These are phyloP conservation scores for Nomada goodeniana DNA, from an alignment of 2,888 invertebrate species.

Conservation along the genomic window DNA sequence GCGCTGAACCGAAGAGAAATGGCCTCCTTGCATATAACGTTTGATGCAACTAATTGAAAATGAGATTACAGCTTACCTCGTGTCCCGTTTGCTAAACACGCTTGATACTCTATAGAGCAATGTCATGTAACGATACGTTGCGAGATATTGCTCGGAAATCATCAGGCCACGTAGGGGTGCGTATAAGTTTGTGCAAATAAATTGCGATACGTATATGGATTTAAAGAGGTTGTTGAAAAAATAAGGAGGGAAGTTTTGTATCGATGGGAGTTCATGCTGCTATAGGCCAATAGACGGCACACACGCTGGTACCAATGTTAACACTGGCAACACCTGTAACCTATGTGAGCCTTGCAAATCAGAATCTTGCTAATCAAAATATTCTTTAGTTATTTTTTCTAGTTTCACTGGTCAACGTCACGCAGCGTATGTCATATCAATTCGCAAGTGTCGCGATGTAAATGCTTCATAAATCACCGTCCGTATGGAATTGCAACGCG, in stretches of 20 bases:
- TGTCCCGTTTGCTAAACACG: background rate
- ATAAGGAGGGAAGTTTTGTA: too few relatives aligned
- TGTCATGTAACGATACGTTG: background rate
- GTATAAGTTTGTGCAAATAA: too few relatives aligned
- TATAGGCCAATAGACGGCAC: background rate
- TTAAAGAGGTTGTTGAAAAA: too few relatives aligned
- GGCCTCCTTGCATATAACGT: slow-evolving; percentile 10
- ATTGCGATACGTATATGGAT: too few relatives aligned
- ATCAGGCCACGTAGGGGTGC: too few relatives aligned
- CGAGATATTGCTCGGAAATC: too few relatives aligned
- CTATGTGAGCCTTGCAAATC: background rate
- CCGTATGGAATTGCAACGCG: background rate
- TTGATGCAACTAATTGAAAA: slow-evolving; percentile 46
- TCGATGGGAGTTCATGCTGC: too few relatives aligned
- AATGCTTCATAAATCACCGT: background rate
- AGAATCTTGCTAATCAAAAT: background rate
- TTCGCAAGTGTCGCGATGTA: background rate
- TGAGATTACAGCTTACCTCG: slow-evolving; percentile 23
- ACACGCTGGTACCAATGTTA: background rate
- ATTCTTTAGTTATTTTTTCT: background rate
- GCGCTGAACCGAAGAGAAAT: slow-evolving; percentile 38
- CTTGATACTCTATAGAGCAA: background rate
- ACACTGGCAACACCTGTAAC: background rate
- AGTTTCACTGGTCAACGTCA: background rate
- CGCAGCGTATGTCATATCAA: background rate